These are phyloP conservation scores for Paracanthobrama guichenoti DNA, from an alignment of 2,113 vertebrate genomes.

Conservation along the genomic window DNA sequence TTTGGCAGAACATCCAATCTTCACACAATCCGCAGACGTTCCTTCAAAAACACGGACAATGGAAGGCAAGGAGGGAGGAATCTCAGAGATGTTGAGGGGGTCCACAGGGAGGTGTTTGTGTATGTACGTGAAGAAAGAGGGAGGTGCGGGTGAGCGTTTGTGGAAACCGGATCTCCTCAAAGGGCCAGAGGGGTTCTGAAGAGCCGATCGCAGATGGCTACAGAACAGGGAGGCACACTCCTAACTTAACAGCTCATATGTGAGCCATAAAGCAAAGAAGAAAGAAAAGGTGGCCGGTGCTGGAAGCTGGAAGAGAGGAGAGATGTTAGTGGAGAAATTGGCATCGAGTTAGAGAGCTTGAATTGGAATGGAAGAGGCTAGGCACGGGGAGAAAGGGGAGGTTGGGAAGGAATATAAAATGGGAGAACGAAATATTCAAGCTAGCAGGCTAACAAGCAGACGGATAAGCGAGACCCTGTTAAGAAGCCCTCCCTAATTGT, in stretches of 20 bases:
- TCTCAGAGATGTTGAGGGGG: constrained; percentile 20
- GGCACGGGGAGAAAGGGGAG: background rate
- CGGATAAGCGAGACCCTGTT: constrained; percentile 23
- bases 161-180: constrained; percentile 38
- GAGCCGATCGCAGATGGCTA: constrained; percentile 38
- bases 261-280: constrained; percentile 41
- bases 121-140: constrained; percentile 43
- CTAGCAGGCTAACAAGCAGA: constrained; percentile 37
- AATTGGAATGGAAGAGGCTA: background rate
- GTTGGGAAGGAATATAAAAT: constrained; percentile 27
- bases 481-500: constrained; percentile 49
- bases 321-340: constrained; percentile 58
- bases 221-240: constrained; percentile 29
- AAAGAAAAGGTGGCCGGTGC: constrained; percentile 20
- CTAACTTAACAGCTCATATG: constrained; percentile 38
- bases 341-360: background rate
- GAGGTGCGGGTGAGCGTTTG: constrained; percentile 32
- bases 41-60: constrained; percentile 22
- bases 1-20: constrained; percentile 31
- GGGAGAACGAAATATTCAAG: constrained; percentile 26
- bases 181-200: constrained; percentile 39
- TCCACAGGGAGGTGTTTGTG: constrained; percentile 27
- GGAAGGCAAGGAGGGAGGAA: constrained; percentile 7
- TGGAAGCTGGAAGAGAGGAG: constrained; percentile 51
- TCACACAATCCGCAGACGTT: constrained; percentile 1